Evolutionary conservation across 2,797 vertebrate species (phyloP).

Genomic region (Liasis olivaceus): DNA sequence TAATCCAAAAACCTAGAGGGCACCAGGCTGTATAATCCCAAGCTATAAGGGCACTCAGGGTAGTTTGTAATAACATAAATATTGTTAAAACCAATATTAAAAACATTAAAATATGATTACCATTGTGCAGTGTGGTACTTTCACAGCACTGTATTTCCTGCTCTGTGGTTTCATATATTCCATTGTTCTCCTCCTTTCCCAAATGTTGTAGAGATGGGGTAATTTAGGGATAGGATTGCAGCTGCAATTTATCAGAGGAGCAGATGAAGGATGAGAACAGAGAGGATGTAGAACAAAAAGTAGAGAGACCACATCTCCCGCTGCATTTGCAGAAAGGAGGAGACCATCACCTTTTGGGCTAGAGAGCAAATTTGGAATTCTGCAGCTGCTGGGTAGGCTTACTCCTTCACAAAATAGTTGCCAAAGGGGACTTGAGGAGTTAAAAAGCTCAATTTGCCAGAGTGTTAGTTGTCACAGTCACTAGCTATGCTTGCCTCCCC

Average conservation of each 20-base stretch:
- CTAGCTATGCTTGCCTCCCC: not conserved
- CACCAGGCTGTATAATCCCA: not conserved
- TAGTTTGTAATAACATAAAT: not conserved
- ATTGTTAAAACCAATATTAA: not conserved
- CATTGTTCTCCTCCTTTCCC: not conserved
- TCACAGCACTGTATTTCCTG: not conserved
- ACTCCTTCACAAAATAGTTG: not conserved
- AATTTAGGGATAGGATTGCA: not conserved
- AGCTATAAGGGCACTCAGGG: not conserved
- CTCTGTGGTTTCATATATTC: not conserved
- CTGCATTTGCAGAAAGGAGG: not conserved
- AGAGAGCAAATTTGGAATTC: not conserved
- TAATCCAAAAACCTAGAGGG: not conserved
- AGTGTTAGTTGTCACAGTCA: not conserved
- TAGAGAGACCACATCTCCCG: not conserved
- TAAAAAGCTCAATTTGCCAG: not conserved
- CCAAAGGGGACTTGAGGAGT: not conserved
- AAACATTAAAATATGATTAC: not conserved
- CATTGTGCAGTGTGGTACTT: not conserved
- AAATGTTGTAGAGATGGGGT: not conserved
- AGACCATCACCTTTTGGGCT: not conserved
- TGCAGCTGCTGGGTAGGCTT: not conserved
- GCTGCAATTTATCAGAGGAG: not conserved
- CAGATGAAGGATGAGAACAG: not conserved
- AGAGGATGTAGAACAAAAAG: not conserved